These are phyloP conservation scores for Toxotes jaculatrix DNA, from an alignment of 2,113 vertebrate genomes.

Conservation along the genomic window DNA sequence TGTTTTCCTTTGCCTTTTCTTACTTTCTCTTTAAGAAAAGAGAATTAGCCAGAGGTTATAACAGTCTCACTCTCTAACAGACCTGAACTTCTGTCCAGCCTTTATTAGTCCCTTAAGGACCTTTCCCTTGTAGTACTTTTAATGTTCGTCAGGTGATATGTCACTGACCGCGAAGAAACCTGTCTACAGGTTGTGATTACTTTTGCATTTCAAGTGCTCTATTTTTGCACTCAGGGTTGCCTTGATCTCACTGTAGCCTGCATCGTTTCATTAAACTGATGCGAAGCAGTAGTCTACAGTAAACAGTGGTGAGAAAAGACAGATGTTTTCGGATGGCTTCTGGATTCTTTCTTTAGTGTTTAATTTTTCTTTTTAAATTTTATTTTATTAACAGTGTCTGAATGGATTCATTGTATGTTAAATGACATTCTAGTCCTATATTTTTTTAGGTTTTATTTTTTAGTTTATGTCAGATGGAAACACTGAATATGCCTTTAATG, in stretches of 20 bases:
- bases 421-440: neutral
- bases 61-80: slow-evolving; percentile 14
- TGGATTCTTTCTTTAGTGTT: neutral
- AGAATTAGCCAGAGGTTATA: neutral
- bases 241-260: slow-evolving; percentile 38
- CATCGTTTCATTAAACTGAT: slow-evolving; percentile 19
- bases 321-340: neutral
- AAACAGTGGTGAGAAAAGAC: neutral
- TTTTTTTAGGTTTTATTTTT: neutral
- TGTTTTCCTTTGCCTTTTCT: neutral
- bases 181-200: neutral
- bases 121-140: neutral
- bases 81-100: slow-evolving; percentile 12
- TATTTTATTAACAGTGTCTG: neutral
- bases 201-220: slow-evolving; percentile 34
- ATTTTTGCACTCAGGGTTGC: slow-evolving; percentile 2
- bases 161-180: neutral
- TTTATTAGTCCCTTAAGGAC: slow-evolving; percentile 24
- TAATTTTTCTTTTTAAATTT: neutral
- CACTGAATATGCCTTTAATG: neutral
- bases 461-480: neutral
- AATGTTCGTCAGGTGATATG: slow-evolving; percentile 25
- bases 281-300: slow-evolving; percentile 15
- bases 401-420: neutral
- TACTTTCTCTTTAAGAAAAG: slow-evolving; percentile 1